Base-by-base conservation (phyloP, 2,888 invertebrate genomes). In the Zeuzera pyrina region DNA sequence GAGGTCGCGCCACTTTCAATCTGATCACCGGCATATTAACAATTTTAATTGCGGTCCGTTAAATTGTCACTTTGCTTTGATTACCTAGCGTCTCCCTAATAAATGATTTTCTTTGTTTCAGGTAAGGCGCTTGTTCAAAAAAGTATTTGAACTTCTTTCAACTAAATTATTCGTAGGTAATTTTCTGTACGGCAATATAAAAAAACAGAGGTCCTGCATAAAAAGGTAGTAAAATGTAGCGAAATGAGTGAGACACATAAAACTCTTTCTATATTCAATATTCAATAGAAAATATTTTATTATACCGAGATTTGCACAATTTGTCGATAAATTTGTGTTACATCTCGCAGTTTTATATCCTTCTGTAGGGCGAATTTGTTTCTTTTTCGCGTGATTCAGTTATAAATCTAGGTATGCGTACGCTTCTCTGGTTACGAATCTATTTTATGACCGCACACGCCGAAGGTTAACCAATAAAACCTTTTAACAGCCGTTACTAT, bases 391-490 rank as follows among this genome's bases (percentile, higher is more conserved):
- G 68, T 73, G 74, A 70, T 72, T 65, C 66, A 70, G 77, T 77
- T 77, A 77, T 76, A 77, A 73, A 76, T 73, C 71, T 72, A 70
- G 59, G 57, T 63, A 69, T 68, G 71, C 67, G 72, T 73, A 71
- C 72, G 69, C 66, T 71, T 62, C 73, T 78, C 74, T 69, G 69
- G 76, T 74, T 71, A 68, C 70, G 79, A 77, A 83, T 77, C 71
- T 70, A 78, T 83, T 83, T 83, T 79, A 83, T 76, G 70, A 68
- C 72, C 72, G 65, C 73, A 70, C 67, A 73, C 70, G 66, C 70
- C 74, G 69, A 83, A 83, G 78, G 81, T 78, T 78, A 78, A 77
- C 83, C 78, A 78, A 81, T 83, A 83, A 83, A 83, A 83, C 73
- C 79, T 78, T 77, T 79, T 81, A 81, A 79, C 79, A 79, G 76